phyloP scores from a whole-genome alignment of 2,797 vertebrate genomes.

The Cygnus olor region DNA sequence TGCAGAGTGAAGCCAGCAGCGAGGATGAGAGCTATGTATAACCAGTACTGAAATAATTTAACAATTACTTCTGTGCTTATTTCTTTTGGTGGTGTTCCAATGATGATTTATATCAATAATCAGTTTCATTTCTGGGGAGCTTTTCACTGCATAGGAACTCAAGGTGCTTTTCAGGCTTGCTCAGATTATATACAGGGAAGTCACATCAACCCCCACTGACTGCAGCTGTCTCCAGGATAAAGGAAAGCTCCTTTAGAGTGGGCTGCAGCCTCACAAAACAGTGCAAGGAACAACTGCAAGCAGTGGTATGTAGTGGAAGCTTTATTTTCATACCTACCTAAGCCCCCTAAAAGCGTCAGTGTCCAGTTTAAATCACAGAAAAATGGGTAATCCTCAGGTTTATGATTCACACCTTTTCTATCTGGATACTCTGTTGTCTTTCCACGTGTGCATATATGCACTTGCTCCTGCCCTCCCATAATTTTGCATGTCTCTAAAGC shows the following conservation, averaged over 20 bases:
- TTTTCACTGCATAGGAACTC: constrained; percentile 1
- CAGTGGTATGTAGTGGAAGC: rapidly evolving
- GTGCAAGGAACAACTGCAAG: neutral
- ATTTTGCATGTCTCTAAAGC: rapidly evolving
- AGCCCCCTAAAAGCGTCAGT: neutral
- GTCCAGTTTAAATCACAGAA: neutral
- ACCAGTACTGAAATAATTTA: constrained; percentile 3
- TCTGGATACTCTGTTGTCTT: rapidly evolving
- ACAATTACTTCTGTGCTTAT: constrained; percentile 6
- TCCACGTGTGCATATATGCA: neutral
- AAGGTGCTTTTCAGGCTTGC: constrained; percentile 66
- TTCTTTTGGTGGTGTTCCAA: neutral
- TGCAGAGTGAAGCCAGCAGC: neutral
- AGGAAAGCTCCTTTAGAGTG: neutral
- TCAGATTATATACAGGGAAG: neutral
- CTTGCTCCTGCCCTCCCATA: neutral
- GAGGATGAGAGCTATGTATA: neutral
- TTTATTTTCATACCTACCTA: neutral
- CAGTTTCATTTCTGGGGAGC: neutral
- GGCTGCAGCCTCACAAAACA: neutral
- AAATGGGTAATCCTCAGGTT: neutral
- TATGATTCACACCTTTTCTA: neutral
- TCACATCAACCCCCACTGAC: neutral
- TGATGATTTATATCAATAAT: constrained; percentile 49
- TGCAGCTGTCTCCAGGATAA: neutral